Percentiles rank a stretch among this genome's conserved stretches.
phyloP scores from a whole-genome alignment of 2,888 invertebrate genomes.

The Pachycephus smyrnensis region DNA sequence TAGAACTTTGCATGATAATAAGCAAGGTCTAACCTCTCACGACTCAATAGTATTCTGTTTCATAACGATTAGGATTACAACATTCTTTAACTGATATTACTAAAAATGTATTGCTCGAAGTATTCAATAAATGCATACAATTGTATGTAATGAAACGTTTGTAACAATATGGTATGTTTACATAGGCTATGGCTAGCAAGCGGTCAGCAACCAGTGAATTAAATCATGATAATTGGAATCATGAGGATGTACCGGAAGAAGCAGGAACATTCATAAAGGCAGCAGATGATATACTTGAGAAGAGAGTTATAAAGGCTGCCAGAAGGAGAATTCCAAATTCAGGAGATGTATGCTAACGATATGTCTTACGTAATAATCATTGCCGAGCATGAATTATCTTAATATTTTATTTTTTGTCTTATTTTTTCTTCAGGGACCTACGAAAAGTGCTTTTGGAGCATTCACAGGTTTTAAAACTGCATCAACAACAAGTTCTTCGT shows the following conservation, averaged over 20 bases:
- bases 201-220: constrained; percentile 80
- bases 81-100: not conserved
- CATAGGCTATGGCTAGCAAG: constrained; percentile 76
- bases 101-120: not conserved
- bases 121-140: not conserved
- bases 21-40: not conserved
- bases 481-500: constrained; percentile 57
- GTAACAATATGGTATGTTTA: not conserved
- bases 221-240: constrained; percentile 89
- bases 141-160: not conserved
- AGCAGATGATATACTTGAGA: constrained; percentile 77
- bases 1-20: not conserved
- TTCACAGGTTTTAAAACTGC: constrained; percentile 71
- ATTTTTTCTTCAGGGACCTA: constrained; percentile 57
- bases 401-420: not conserved
- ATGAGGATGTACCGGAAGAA: constrained; percentile 81
- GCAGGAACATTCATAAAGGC: constrained; percentile 80
- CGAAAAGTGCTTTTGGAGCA: constrained; percentile 76
- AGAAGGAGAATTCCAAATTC: constrained; percentile 71
- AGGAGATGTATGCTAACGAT: constrained; percentile 27
- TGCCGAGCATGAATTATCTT: not conserved
- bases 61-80: not conserved
- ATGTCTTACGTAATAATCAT: not conserved
- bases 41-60: not conserved
- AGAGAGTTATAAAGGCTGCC: constrained; percentile 84